These are phyloP conservation scores for Ophonus ardosiacus DNA, from an alignment of 2,888 invertebrate species.

Conservation along the genomic window DNA sequence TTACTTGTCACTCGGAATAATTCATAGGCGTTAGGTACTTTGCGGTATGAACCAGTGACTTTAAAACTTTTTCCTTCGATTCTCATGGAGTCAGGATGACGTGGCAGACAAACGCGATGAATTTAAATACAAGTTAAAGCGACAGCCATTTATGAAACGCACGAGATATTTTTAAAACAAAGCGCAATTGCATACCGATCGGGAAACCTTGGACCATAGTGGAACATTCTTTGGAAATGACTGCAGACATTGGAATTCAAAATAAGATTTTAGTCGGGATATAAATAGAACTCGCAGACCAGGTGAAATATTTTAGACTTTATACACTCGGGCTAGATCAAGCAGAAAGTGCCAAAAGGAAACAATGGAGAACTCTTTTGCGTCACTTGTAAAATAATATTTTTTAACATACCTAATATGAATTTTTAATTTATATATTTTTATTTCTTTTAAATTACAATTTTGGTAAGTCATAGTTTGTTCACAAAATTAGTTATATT, in stretches of 20 bases:
- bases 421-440: no score
- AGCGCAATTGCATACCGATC: slow-evolving; percentile 46
- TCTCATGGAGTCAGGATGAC: neutral
- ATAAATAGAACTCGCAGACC: slow-evolving; percentile 51
- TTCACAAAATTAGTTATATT: no score
- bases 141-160: neutral
- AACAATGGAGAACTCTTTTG: neutral
- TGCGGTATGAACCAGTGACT: slow-evolving; percentile 28
- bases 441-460: no score
- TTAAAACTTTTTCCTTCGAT: slow-evolving; percentile 20
- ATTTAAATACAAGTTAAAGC: neutral
- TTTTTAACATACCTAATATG: no score
- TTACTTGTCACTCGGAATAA: slow-evolving; percentile 30
- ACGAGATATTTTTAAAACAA: slow-evolving; percentile 49
- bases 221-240: slow-evolving; percentile 56
- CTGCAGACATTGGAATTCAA: slow-evolving; percentile 54
- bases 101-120: slow-evolving; percentile 2
- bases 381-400: neutral
- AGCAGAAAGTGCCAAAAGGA: neutral
- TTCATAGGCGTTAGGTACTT: slow-evolving; percentile 21
- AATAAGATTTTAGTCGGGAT: slow-evolving; percentile 52
- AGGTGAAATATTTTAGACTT: slow-evolving; percentile 46
- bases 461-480: no score
- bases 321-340: neutral
- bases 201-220: slow-evolving; percentile 42